Conservation (phyloP, 2,888 invertebrate genomes). For the Calliopum simillimum region DNA sequence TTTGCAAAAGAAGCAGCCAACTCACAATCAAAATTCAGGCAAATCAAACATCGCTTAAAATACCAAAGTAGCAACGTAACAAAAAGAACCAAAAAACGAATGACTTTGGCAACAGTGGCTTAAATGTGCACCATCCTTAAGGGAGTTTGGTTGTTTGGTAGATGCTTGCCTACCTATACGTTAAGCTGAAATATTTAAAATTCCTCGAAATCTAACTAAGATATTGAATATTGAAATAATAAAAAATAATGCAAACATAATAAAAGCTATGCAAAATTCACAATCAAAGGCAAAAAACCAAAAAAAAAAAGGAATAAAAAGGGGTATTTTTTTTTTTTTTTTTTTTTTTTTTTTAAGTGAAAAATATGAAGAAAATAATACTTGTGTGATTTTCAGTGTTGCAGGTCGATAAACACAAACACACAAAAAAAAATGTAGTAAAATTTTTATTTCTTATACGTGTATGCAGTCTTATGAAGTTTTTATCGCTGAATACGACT, state of each 20-base stretch:
- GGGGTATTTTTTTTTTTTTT: not conserved
- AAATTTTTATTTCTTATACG: not conserved
- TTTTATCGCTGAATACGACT: no score
- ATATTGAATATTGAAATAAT: slow-evolving; percentile 33
- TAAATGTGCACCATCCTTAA: not conserved
- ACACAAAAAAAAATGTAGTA: not conserved
- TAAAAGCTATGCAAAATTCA: slow-evolving; percentile 46
- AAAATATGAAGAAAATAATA: not conserved
- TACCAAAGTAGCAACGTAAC: not conserved
- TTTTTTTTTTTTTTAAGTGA: not conserved
- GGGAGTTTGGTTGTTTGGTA: no score
- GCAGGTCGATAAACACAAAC: no score
- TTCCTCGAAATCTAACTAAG: slow-evolving; percentile 43
- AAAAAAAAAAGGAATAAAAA: not conserved
- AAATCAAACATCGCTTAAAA: not conserved
- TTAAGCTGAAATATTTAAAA: slow-evolving; percentile 38
- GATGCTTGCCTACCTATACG: not conserved
- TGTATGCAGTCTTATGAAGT: no score
- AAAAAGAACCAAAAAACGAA: not conserved
- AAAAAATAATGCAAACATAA: slow-evolving; percentile 18
- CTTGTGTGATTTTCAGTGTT: no score
- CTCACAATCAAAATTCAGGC: not conserved
- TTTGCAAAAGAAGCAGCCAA: slow-evolving; percentile 12
- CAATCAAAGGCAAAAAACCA: no score
- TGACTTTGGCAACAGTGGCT: not conserved